Conservation (phyloP, 2,797 vertebrate genomes). For the Leucoraja ocellata region DNA sequence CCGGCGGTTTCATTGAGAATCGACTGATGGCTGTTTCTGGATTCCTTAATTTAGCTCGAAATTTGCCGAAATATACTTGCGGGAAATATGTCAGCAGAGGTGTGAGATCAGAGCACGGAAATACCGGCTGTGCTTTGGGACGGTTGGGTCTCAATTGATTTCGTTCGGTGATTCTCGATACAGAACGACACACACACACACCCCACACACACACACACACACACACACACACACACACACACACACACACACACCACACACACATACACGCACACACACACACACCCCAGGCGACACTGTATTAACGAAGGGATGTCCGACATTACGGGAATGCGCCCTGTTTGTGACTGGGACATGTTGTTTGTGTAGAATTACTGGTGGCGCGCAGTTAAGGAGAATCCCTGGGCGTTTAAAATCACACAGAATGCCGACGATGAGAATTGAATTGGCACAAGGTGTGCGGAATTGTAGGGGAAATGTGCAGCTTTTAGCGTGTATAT, state of each 20-base stretch:
- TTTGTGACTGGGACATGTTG: not conserved
- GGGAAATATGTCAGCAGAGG: not conserved
- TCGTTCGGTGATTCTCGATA: not conserved
- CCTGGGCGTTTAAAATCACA: not conserved
- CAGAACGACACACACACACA: not conserved
- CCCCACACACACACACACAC: no score
- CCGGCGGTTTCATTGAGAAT: not conserved
- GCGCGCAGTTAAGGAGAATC: no score
- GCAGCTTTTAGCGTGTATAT: no score
- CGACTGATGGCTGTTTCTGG: not conserved
- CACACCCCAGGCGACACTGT: no score
- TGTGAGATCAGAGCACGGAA: not conserved
- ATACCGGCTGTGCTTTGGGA: not conserved
- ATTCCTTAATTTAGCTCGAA: not conserved
- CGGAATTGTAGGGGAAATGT: not conserved
- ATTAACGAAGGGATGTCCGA: not conserved
- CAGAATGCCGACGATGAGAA: not conserved
- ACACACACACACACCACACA: no score
- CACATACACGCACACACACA: no score
- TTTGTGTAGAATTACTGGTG: not conserved
- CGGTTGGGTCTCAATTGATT: not conserved
- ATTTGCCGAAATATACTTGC: no score
- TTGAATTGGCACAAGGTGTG: not conserved
- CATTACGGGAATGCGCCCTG: not conserved
- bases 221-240: no score